Conservation (phyloP, 2,113 vertebrate genomes). For the Mus spicilegus region DNA sequence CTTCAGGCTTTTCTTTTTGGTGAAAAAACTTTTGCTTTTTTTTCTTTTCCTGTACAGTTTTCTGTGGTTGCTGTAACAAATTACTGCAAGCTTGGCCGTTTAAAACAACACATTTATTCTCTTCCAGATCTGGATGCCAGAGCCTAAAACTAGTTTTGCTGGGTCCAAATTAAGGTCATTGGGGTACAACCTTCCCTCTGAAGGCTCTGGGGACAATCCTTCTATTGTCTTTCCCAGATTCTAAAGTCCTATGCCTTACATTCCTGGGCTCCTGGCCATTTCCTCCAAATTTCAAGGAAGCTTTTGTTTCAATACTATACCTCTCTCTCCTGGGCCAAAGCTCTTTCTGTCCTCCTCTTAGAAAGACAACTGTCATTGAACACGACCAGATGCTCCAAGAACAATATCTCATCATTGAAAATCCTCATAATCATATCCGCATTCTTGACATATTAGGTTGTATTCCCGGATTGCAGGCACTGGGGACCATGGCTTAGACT, state of each 20-base stretch:
- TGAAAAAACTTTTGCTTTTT: background rate
- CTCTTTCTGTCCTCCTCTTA: background rate
- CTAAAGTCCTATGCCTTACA: background rate
- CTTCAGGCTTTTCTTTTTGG: background rate
- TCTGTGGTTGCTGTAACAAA: background rate
- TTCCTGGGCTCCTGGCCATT: background rate
- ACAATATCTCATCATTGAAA: background rate
- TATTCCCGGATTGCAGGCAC: background rate
- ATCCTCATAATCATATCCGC: background rate
- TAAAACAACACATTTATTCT: background rate
- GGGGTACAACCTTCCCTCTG: background rate
- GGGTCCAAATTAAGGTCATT: background rate
- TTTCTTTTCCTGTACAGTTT: background rate
- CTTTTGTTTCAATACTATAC: background rate
- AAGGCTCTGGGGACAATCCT: background rate
- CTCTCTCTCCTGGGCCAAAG: background rate
- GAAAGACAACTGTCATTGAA: background rate
- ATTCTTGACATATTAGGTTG: background rate
- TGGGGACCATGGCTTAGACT: background rate
- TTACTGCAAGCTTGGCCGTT: background rate
- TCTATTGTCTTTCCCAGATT: background rate
- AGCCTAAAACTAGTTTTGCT: background rate
- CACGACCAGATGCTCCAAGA: background rate
- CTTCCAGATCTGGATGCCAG: background rate
- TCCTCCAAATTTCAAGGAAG: slow-evolving; percentile 19